Evolutionary conservation across 2,888 invertebrate species (phyloP).

Genomic region (Lochmaea capreae): DNA sequence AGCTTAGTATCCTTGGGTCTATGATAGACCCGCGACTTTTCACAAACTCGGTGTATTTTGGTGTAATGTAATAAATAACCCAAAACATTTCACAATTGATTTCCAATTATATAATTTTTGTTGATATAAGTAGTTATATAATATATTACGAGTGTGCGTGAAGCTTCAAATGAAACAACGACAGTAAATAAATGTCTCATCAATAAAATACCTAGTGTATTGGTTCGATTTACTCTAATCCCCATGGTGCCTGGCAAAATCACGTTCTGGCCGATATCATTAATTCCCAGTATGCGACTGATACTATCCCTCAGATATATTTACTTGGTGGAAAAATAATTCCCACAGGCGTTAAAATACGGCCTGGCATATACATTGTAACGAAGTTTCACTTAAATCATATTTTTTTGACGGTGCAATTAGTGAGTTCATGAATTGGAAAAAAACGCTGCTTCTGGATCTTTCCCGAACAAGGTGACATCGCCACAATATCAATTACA

Average conservation of each 20-base stretch:
- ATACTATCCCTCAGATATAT: slow-evolving; percentile 42
- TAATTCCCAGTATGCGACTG: slow-evolving; percentile 45
- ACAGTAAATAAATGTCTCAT: slow-evolving; percentile 33
- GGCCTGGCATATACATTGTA: slow-evolving; percentile 6
- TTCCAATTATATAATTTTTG: background rate
- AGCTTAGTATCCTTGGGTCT: no score
- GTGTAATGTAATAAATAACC: no score
- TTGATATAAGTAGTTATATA: background rate
- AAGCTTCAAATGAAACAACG: background rate
- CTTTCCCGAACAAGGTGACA: background rate
- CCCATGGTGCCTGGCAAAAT: slow-evolving; percentile 38
- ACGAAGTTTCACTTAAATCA: slow-evolving; percentile 13
- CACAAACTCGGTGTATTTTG: no score
- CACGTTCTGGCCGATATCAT: slow-evolving; percentile 45
- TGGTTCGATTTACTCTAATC: slow-evolving; percentile 42
- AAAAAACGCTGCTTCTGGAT: background rate
- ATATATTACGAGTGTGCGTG: background rate
- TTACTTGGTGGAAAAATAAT: slow-evolving; percentile 41
- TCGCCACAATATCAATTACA: background rate
- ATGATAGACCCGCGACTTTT: no score
- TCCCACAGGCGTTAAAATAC: slow-evolving; percentile 22
- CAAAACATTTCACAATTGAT: no score
- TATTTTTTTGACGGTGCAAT: slow-evolving; percentile 5
- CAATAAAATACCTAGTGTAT: slow-evolving; percentile 38
- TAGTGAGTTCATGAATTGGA: background rate